Conservation (phyloP, 2,888 invertebrate genomes). For the Hemicrepidius hirtus region DNA sequence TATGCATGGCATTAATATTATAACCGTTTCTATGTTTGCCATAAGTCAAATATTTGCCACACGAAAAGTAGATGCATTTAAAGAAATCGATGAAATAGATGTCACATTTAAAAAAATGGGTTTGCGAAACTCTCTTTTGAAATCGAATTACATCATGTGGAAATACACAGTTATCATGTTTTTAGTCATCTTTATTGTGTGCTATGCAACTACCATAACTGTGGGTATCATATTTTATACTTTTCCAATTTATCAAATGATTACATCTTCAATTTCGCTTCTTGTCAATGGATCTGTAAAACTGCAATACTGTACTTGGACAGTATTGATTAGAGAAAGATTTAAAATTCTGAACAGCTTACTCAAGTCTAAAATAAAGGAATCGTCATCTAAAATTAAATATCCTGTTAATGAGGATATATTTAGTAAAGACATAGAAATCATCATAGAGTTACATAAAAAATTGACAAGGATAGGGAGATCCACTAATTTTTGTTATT, state of each 20-base stretch:
- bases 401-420: conserved; percentile 45
- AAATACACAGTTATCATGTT: conserved; percentile 11
- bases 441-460: conserved; percentile 46
- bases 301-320: conserved; percentile 46
- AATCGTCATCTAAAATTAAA: conserved; percentile 37
- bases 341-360: conserved; percentile 39
- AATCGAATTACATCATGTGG: conserved; percentile 41
- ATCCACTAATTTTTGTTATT: conserved; percentile 43
- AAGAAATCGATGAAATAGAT: conserved; percentile 40
- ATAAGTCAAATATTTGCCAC: conserved; percentile 38
- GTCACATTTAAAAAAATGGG: conserved; percentile 31
- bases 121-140: conserved; percentile 20
- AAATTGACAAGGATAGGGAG: conserved; percentile 36
- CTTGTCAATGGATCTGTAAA: conserved; percentile 39
- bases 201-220: neutral
- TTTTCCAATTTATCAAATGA: conserved; percentile 7
- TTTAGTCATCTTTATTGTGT: conserved; percentile 1
- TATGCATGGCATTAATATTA: conserved; percentile 28
- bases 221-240: neutral
- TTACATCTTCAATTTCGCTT: conserved; percentile 2
- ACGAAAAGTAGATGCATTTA: conserved; percentile 31
- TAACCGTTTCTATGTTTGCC: conserved; percentile 35
- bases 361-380: conserved; percentile 38
- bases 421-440: conserved; percentile 42
- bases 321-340: conserved; percentile 36